Conservation (phyloP, 2,113 vertebrate genomes). For the Rynchops niger region DNA sequence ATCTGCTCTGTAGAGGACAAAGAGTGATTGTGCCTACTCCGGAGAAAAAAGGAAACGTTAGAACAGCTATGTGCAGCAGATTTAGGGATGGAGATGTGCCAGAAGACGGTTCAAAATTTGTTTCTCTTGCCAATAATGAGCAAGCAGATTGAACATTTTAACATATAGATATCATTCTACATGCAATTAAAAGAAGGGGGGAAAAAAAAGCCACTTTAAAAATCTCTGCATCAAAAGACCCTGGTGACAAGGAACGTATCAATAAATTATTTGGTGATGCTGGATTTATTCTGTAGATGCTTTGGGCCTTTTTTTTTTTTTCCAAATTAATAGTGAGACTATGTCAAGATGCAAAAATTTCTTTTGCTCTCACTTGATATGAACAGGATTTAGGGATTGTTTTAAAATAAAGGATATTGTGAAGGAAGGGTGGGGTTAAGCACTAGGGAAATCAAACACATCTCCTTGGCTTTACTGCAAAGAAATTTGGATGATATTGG, state of each 20-base stretch:
- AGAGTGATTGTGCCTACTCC: conserved; percentile 55
- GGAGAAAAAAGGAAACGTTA: conserved; percentile 1
- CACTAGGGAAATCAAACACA: not conserved
- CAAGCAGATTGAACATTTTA: conserved; percentile 25
- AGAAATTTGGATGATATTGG: not conserved
- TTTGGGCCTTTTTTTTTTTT: not conserved
- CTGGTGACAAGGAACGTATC: not conserved
- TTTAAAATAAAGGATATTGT: not conserved
- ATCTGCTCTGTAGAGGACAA: conserved; percentile 51
- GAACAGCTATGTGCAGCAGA: conserved; percentile 9
- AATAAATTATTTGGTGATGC: not conserved
- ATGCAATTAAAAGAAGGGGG: not conserved
- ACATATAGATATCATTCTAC: not conserved
- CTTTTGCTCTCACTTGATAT: not conserved
- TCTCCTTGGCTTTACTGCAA: not conserved
- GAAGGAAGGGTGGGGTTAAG: not conserved
- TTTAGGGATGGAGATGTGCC: conserved; percentile 2
- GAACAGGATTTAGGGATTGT: not conserved
- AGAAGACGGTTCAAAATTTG: not conserved
- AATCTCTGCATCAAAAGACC: not conserved
- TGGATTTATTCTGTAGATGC: not conserved
- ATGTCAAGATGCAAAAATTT: not conserved
- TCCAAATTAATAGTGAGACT: not conserved
- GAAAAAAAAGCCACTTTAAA: not conserved
- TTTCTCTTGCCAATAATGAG: conserved; percentile 26